These are phyloP conservation scores for Campoletis sonorensis DNA, from an alignment of 1,140 invertebrate genomes.

Conservation along the genomic window DNA sequence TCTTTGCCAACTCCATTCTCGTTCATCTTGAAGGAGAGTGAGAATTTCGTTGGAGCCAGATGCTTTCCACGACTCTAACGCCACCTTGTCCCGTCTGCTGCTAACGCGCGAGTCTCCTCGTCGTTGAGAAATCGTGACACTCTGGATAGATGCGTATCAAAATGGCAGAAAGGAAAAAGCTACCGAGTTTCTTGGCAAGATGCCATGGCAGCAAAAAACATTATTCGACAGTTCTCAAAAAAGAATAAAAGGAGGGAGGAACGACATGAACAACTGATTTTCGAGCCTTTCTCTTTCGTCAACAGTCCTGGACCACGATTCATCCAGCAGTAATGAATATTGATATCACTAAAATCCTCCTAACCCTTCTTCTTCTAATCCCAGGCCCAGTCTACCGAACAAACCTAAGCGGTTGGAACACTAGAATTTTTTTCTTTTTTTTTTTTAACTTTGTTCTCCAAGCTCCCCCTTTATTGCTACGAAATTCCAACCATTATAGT, in stretches of 20 bases:
- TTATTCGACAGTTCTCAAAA: slow-evolving; percentile 1
- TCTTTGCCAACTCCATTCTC: slow-evolving; percentile 1
- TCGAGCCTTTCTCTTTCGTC: background rate
- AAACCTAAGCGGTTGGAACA: background rate
- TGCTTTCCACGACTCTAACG: slow-evolving; percentile 33
- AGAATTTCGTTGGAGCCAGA: slow-evolving; percentile 39
- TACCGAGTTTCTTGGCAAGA: background rate
- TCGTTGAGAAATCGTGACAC: background rate
- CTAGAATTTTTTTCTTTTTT: background rate
- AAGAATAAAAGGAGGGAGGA: too few relatives aligned
- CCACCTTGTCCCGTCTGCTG: slow-evolving; percentile 37
- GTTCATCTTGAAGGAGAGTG: slow-evolving; percentile 23
- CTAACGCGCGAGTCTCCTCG: slow-evolving; percentile 25
- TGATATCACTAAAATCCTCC: slow-evolving; percentile 4
- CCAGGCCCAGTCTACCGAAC: background rate
- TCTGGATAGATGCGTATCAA: background rate
- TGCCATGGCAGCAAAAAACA: slow-evolving; percentile 3
- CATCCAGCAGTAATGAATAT: background rate
- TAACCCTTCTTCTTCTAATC: background rate
- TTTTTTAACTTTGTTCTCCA: too few relatives aligned
- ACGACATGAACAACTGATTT: background rate
- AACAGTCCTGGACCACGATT: background rate
- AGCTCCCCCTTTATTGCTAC: background rate
- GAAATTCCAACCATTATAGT: background rate
- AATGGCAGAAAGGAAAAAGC: background rate